A percentile compares a stretch with the other conserved stretches of the same genome.
These are phyloP conservation scores for Melanostigma gelatinosum DNA, from an alignment of 2,113 vertebrate species.

Conservation along the genomic window DNA sequence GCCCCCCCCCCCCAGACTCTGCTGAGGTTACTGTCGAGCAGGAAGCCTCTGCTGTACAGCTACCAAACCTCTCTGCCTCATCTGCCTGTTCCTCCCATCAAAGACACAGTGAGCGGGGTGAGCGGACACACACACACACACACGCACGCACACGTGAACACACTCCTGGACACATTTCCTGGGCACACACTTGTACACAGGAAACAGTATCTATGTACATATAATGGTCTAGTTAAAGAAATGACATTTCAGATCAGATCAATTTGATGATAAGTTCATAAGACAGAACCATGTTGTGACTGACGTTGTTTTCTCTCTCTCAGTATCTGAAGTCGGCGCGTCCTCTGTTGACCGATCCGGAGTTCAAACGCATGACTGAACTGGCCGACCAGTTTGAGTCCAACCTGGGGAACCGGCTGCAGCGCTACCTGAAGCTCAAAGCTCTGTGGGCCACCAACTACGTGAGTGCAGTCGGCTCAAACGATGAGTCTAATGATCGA, in stretches of 20 bases:
- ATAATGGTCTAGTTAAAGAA: not conserved
- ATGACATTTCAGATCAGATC: not conserved
- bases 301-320: not conserved
- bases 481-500: not conserved
- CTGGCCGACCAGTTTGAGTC: constrained; percentile 85
- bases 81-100: constrained; percentile 86
- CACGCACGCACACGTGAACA: not conserved
- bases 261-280: not conserved
- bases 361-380: constrained; percentile 74
- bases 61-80: constrained; percentile 89
- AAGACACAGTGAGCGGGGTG: constrained; percentile 87
- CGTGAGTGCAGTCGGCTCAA: constrained; percentile 75
- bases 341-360: constrained; percentile 79
- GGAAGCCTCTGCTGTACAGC: constrained; percentile 88
- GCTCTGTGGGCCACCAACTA: constrained; percentile 92
- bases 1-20: constrained; percentile 76
- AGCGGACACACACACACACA: constrained; percentile 22
- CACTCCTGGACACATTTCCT: not conserved
- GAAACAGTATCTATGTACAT: not conserved
- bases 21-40: constrained; percentile 86
- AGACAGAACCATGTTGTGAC: not conserved
- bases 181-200: not conserved
- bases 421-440: constrained; percentile 89
- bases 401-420: constrained; percentile 84
- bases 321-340: constrained; percentile 88